A percentile compares a stretch with the other conserved stretches of the same genome.
Conservation (phyloP, 2,888 invertebrate species). For the Netelia melanura region DNA sequence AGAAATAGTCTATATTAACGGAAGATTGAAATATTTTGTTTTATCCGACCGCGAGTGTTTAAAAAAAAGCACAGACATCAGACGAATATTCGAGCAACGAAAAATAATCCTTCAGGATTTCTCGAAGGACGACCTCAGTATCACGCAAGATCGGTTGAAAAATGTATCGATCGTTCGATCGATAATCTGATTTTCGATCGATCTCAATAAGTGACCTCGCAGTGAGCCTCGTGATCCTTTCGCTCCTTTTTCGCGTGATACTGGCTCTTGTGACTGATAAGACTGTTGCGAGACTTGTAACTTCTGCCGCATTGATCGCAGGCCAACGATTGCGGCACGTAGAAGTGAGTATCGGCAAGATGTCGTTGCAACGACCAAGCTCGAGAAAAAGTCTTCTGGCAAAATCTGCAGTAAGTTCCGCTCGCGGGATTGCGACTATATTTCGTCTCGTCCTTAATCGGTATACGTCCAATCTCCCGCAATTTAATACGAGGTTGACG, state of each 20-base stretch:
- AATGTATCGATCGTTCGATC: neutral
- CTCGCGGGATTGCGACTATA: slow-evolving; percentile 51
- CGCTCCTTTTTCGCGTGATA: slow-evolving; percentile 84
- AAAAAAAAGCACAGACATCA: neutral
- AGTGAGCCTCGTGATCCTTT: slow-evolving; percentile 77
- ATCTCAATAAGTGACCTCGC: slow-evolving; percentile 76
- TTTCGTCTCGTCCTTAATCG: slow-evolving; percentile 16
- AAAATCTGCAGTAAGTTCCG: slow-evolving; percentile 84
- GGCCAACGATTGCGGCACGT: slow-evolving; percentile 84
- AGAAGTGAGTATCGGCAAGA: slow-evolving; percentile 85
- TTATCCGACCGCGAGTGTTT: neutral
- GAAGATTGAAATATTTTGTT: neutral
- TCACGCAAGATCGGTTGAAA: neutral
- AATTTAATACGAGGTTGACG: slow-evolving; percentile 36
- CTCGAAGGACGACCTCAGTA: neutral
- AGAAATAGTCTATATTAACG: neutral
- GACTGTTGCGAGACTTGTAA: slow-evolving; percentile 85
- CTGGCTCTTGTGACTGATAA: slow-evolving; percentile 86
- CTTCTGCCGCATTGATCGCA: slow-evolving; percentile 85
- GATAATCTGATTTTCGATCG: neutral
- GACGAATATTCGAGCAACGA: neutral
- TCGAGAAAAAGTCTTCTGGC: slow-evolving; percentile 85
- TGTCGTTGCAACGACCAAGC: slow-evolving; percentile 86
- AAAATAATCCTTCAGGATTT: neutral
- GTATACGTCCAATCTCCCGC: slow-evolving; percentile 43